phyloP scores from a whole-genome alignment of 2,113 vertebrate genomes.

The Narcine bancroftii region DNA sequence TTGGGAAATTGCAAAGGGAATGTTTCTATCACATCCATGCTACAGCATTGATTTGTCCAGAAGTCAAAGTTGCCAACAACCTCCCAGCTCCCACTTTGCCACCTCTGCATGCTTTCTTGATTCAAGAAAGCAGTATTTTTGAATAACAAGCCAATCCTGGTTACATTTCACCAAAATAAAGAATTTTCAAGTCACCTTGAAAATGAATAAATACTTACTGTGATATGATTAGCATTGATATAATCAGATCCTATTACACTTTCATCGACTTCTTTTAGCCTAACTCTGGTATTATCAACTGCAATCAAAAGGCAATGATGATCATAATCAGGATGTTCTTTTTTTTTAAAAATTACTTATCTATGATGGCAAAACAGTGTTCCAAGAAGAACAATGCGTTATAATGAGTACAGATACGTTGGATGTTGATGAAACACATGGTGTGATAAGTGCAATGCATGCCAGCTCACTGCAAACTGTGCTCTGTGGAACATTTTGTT shows the following conservation, averaged over 20 bases:
- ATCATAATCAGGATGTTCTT: not conserved
- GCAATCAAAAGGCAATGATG: not conserved
- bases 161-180: not conserved
- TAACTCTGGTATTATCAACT: slow-evolving; percentile 73
- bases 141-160: not conserved
- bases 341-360: not conserved
- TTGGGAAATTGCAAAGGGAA: too few species aligned
- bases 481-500: not conserved
- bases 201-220: slow-evolving; percentile 50
- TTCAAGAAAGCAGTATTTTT: not conserved
- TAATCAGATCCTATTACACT: slow-evolving; percentile 64
- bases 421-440: not conserved
- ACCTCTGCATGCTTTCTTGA: not conserved
- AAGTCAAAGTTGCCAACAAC: too few species aligned
- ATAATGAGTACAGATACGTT: not conserved
- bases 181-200: not conserved
- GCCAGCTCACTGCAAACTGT: not conserved
- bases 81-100: too few species aligned
- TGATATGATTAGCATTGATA: slow-evolving; percentile 80
- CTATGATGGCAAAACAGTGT: not conserved
- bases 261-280: slow-evolving; percentile 57
- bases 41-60: too few species aligned
- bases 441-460: not conserved
- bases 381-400: not conserved
- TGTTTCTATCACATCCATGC: too few species aligned